Conservation (phyloP, 2,888 invertebrate genomes). For the Coelogynopora nodosa region DNA sequence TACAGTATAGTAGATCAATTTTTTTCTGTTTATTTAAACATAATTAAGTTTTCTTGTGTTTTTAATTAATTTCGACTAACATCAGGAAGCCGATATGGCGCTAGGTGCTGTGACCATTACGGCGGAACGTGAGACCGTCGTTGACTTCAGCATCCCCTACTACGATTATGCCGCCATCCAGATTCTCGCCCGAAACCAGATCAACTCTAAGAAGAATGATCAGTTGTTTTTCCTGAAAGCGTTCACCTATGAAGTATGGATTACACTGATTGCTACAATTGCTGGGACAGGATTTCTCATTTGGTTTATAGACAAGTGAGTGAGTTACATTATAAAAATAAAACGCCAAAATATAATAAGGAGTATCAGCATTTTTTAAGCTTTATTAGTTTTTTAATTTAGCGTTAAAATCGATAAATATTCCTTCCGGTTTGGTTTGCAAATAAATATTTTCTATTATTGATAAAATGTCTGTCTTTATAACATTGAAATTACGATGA, state of each 20-base stretch:
- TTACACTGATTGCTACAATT: conserved; percentile 76
- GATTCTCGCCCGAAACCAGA: conserved; percentile 79
- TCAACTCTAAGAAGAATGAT: conserved; percentile 63
- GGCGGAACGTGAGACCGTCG: conserved; percentile 80
- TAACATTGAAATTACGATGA: no score
- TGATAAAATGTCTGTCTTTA: no score
- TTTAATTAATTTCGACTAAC: no score
- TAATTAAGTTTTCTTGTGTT: no score
- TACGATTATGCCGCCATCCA: conserved; percentile 86
- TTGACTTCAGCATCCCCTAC: conserved; percentile 84
- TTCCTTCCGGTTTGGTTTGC: no score
- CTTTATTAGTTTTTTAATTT: no score
- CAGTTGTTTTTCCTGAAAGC: conserved; percentile 63
- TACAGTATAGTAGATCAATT: no score
- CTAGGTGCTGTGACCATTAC: conserved; percentile 82
- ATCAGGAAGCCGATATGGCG: conserved; percentile 76
- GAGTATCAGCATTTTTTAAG: no score
- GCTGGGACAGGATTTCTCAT: conserved; percentile 79
- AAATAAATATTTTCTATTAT: no score
- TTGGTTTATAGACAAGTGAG: conserved; percentile 77
- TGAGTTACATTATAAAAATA: not conserved
- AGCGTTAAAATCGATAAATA: no score
- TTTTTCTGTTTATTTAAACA: no score
- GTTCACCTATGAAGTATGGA: conserved; percentile 78
- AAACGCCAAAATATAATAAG: not conserved